phyloP scores from a whole-genome alignment of 92 coral and sea anemone genomes.

The Bergia sp. region DNA sequence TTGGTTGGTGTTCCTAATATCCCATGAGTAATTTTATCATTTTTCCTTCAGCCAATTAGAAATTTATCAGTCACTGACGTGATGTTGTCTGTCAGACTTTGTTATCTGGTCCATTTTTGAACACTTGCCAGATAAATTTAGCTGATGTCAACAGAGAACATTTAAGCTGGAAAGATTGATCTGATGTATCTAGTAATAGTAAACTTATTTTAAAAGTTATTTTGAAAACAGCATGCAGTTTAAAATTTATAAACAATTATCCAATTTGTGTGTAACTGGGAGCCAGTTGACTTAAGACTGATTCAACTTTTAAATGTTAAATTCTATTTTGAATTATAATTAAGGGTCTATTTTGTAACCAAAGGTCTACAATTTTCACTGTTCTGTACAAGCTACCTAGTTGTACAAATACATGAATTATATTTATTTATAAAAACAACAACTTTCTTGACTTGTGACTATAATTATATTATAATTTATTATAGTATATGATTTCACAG shows the following conservation, averaged over 20 bases:
- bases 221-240: neutral
- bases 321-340: too few relatives aligned
- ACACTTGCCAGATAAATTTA: neutral
- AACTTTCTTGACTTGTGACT: too few relatives aligned
- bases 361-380: too few relatives aligned
- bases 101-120: neutral
- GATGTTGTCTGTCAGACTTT: conserved; percentile 1
- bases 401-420: too few relatives aligned
- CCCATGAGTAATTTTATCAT: neutral
- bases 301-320: too few relatives aligned
- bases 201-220: neutral
- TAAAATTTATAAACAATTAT: too few relatives aligned
- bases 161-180: too few relatives aligned
- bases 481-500: too few relatives aligned
- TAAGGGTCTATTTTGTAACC: too few relatives aligned
- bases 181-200: neutral
- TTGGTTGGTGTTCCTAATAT: neutral
- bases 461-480: too few relatives aligned
- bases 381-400: too few relatives aligned
- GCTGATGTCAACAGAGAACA: neutral
- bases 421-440: too few relatives aligned
- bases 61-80: neutral
- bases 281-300: neutral
- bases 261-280: neutral
- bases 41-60: neutral